Conservation (phyloP, 35 echinoderm and acorn worm species). For the Ophiothrix spiculata region DNA sequence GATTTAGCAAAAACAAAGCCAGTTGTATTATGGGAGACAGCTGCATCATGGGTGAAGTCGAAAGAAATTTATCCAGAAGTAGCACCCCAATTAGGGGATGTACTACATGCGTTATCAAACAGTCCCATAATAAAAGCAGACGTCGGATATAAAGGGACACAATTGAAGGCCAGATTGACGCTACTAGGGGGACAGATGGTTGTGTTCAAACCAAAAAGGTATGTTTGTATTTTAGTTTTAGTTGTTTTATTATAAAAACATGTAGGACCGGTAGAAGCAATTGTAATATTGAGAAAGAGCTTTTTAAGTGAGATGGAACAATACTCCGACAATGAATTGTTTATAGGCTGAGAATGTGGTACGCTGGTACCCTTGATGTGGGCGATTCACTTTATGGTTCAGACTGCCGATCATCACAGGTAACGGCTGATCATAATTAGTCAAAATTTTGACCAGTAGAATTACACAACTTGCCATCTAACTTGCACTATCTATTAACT, state of each 20-base stretch:
- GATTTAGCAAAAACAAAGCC: slow-evolving; percentile 6
- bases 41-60: slow-evolving; percentile 66
- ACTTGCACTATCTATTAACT: not conserved
- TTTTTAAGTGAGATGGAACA: not conserved
- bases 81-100: slow-evolving; percentile 60
- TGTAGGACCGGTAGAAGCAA: not conserved
- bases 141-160: slow-evolving; percentile 92
- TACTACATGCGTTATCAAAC: slow-evolving; percentile 69
- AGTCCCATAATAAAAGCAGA: slow-evolving; percentile 65
- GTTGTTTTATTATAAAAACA: not conserved
- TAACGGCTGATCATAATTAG: too few relatives aligned
- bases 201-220: slow-evolving; percentile 96
- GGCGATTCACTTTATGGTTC: too few relatives aligned
- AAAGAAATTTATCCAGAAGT: slow-evolving; percentile 40
- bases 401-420: too few relatives aligned
- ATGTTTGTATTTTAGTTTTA: not conserved
- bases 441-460: too few relatives aligned
- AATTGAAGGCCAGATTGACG: slow-evolving; percentile 70
- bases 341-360: not conserved
- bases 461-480: too few relatives aligned
- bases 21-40: slow-evolving; percentile 54
- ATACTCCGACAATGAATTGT: not conserved
- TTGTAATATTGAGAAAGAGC: not conserved
- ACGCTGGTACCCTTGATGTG: too few relatives aligned
- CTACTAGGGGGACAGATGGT: slow-evolving; percentile 80